These are phyloP conservation scores for Microplitis deprimator DNA, from an alignment of 2,888 invertebrate species.

Conservation along the genomic window DNA sequence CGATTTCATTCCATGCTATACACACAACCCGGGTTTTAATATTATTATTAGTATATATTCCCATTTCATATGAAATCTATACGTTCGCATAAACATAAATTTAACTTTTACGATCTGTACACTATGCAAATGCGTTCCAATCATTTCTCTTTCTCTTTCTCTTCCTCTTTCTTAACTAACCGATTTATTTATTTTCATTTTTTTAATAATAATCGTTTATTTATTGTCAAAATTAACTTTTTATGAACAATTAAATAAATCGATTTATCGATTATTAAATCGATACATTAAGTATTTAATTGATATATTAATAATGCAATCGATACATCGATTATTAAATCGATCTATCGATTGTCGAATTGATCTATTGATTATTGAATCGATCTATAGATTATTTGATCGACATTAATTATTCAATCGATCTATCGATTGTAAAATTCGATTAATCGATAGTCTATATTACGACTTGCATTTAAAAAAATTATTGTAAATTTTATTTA, in stretches of 20 bases:
- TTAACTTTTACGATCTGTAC: conserved; percentile 67
- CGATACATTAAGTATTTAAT: no score
- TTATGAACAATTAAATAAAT: neutral
- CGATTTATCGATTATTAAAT: neutral
- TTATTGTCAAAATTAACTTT: neutral
- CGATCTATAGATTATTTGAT: no score
- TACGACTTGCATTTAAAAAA: no score
- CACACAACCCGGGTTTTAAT: neutral
- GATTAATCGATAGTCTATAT: no score
- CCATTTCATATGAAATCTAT: conserved; percentile 69
- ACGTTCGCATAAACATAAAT: conserved; percentile 69
- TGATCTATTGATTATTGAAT: no score
- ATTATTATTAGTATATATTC: conserved; percentile 67
- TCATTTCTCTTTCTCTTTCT: conserved; percentile 50
- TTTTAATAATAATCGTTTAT: neutral
- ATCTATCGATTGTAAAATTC: no score
- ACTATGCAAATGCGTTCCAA: conserved; percentile 71
- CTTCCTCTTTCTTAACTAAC: neutral
- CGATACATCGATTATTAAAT: no score
- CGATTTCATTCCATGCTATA: no score
- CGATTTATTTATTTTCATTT: neutral
- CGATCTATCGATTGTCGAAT: no score
- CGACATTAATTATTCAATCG: no score
- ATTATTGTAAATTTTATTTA: no score
- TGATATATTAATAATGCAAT: no score